phyloP scores from a whole-genome alignment of 2,797 vertebrate genomes.

The Pantherophis vulpinus region DNA sequence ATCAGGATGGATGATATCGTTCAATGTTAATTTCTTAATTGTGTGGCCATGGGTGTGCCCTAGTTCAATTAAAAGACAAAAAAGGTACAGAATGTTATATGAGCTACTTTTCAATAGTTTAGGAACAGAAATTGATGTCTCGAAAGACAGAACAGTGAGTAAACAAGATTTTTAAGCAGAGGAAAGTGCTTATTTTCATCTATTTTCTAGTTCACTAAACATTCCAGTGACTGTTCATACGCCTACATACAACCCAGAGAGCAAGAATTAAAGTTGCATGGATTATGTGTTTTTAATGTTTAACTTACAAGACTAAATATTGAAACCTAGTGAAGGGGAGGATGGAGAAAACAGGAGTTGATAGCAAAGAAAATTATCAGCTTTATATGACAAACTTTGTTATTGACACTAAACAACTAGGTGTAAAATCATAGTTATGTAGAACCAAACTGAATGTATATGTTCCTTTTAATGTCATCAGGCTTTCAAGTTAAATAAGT shows the following conservation, averaged over 20 bases:
- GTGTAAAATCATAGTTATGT: constrained; percentile 2
- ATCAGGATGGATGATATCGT: background rate
- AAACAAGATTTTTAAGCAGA: background rate
- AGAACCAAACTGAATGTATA: background rate
- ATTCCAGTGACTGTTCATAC: background rate
- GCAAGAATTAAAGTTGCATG: background rate
- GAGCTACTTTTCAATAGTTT: background rate
- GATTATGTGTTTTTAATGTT: background rate
- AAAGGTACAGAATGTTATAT: background rate
- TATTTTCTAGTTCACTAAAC: background rate
- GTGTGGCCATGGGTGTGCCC: background rate
- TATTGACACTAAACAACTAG: background rate
- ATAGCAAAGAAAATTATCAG: background rate
- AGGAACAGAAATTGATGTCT: background rate
- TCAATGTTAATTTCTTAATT: background rate
- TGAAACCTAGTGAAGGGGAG: background rate
- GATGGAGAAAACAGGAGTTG: background rate
- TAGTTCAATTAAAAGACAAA: background rate
- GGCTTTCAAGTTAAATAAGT: background rate
- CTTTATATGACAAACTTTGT: background rate
- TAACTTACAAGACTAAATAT: background rate
- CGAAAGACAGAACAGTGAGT: background rate
- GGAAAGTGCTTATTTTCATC: background rate
- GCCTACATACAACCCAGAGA: background rate
- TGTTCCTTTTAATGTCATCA: background rate